Evolutionary conservation across 2,888 invertebrate genomes (phyloP).

Genomic region (Pyralis farinalis): DNA sequence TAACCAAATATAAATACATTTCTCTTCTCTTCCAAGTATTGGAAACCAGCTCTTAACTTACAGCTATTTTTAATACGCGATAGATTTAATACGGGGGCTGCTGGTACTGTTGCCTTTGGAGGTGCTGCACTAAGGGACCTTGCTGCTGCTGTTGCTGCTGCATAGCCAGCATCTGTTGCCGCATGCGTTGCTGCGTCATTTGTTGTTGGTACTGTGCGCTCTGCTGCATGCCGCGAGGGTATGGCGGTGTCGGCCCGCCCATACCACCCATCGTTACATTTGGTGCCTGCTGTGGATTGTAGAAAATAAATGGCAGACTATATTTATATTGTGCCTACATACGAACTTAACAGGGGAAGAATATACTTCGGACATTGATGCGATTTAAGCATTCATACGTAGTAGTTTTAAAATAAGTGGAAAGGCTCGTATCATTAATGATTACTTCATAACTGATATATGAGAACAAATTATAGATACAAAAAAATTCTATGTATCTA

Average conservation of each 20-base stretch:
- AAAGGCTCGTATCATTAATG: too few relatives aligned
- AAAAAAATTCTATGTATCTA: too few relatives aligned
- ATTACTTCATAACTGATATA: too few relatives aligned
- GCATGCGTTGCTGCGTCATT: constrained; percentile 80
- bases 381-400: too few relatives aligned
- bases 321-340: too few relatives aligned
- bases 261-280: constrained; percentile 93
- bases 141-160: constrained; percentile 84
- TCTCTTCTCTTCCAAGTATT: too few relatives aligned
- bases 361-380: too few relatives aligned
- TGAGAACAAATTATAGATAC: too few relatives aligned
- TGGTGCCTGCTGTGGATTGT: constrained; percentile 82
- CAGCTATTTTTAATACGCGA: background rate
- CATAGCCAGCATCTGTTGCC: constrained; percentile 85
- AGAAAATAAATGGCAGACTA: too few relatives aligned
- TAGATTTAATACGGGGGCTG: constrained; percentile 59
- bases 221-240: constrained; percentile 83
- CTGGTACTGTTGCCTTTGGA: constrained; percentile 71
- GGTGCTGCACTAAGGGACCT: constrained; percentile 75
- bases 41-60: background rate
- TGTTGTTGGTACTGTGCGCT: constrained; percentile 83
- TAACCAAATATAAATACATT: too few relatives aligned
- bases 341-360: too few relatives aligned
- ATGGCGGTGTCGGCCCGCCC: constrained; percentile 90
- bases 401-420: too few relatives aligned